Evolutionary conservation across 2,888 invertebrate genomes (phyloP).

Genomic region (Gnatocerus cornutus): DNA sequence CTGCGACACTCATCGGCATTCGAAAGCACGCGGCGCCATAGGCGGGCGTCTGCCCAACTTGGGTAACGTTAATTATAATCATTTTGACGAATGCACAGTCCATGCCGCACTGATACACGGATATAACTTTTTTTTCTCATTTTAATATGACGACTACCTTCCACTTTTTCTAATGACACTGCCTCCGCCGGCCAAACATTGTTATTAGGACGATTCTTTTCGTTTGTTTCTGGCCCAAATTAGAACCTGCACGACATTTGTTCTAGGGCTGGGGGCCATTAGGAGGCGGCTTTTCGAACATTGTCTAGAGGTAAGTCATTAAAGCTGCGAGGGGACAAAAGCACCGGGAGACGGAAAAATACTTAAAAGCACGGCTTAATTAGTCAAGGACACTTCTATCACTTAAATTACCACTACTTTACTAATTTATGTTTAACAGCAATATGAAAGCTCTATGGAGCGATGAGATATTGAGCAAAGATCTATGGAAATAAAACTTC

Average conservation of each 20-base stretch:
- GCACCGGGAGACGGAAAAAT: no score
- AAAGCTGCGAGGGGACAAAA: not conserved
- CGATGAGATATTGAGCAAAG: no score
- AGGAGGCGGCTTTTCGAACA: constrained; percentile 8
- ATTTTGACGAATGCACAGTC: constrained; percentile 62
- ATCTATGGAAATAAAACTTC: no score
- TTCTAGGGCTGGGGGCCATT: constrained; percentile 8
- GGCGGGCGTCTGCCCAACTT: constrained; percentile 67
- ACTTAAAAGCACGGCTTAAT: no score
- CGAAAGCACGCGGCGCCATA: constrained; percentile 66
- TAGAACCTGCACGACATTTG: constrained; percentile 55
- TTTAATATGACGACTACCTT: constrained; percentile 34
- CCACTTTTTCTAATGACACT: constrained; percentile 60
- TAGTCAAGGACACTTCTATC: no score
- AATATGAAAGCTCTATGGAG: no score
- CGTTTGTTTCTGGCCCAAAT: constrained; percentile 54
- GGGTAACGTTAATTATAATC: constrained; percentile 67
- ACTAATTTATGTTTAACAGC: no score
- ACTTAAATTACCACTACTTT: no score
- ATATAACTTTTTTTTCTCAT: constrained; percentile 49
- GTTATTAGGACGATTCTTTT: constrained; percentile 57
- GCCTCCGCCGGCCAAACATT: constrained; percentile 56
- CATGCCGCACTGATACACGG: constrained; percentile 61
- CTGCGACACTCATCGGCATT: constrained; percentile 48
- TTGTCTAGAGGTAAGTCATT: constrained; percentile 1